Conservation (phyloP, 2,113 vertebrate genomes). For the Corydoras sp. region DNA sequence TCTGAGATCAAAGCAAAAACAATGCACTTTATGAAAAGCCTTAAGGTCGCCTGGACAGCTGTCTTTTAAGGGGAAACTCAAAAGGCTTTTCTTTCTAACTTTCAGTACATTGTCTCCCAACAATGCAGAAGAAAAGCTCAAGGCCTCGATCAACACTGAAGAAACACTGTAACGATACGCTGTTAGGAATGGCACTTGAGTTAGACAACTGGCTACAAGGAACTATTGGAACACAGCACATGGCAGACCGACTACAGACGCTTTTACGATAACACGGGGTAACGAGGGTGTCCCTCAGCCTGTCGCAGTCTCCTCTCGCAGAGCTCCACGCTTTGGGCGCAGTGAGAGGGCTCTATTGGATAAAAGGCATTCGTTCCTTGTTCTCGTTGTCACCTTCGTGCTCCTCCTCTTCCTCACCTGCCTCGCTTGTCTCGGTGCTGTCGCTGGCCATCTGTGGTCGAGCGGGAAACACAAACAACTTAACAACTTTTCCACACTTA, state of each 20-base stretch:
- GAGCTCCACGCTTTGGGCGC: neutral
- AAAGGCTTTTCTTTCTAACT: too few relatives aligned
- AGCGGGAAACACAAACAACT: slow-evolving; percentile 1
- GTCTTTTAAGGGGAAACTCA: too few relatives aligned
- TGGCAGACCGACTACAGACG: slow-evolving; percentile 71
- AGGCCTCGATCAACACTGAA: slow-evolving; percentile 33
- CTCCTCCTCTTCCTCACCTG: slow-evolving; percentile 95
- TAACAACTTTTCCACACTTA: neutral
- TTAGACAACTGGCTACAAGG: slow-evolving; percentile 55
- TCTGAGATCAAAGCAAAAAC: neutral
- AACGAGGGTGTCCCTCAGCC: slow-evolving; percentile 66
- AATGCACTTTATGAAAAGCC: neutral
- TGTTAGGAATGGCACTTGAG: slow-evolving; percentile 74
- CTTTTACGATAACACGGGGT: slow-evolving; percentile 77
- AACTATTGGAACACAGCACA: slow-evolving; percentile 31
- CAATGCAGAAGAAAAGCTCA: neutral
- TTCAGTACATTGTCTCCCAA: too few relatives aligned
- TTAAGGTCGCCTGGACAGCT: too few relatives aligned
- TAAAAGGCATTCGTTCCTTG: slow-evolving; percentile 97
- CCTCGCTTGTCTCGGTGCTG: slow-evolving; percentile 97
- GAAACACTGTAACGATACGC: slow-evolving; percentile 46
- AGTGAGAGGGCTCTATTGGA: slow-evolving; percentile 73
- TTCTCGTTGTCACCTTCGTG: slow-evolving; percentile 91
- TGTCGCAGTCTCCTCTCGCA: slow-evolving; percentile 43
- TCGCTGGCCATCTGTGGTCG: slow-evolving; percentile 89